Base-by-base conservation (phyloP, 2,797 vertebrate species). In the Champsocephalus esox region DNA sequence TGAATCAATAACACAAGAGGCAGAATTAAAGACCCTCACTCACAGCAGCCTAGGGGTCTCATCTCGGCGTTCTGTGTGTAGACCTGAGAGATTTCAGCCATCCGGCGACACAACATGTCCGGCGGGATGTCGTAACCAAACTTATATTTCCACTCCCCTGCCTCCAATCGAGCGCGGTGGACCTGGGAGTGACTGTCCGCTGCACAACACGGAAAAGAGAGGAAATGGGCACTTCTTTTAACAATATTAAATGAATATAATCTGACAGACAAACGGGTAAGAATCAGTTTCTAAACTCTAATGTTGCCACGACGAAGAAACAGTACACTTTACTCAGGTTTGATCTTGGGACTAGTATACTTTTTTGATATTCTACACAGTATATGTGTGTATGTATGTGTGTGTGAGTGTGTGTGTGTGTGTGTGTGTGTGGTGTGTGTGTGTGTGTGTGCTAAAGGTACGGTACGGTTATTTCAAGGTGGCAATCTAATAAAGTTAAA, bases 61-160 rank as follows among this genome's bases (percentile, higher is more conserved):
- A 96, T 96, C 78, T 96, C 95, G 0, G 95, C 95, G 0, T 96
- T 96, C 46, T 96, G 95, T 0, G 95, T 96, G 92, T 96, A 96
- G 38, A 96, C 94, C 90, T 96, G 95, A 0, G 93, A 95, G 83
- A 96, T 94, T 49, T 95, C 94, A 0, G 95, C 95, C 84, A 96
- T 41, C 43, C 93, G 86, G 17, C 93, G 93, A 71, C 94, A 95
- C 91, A 96, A 81, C 86, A 89, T 86, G 58, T 95, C 95, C 0
- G 91, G 92, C 0, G 63, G 91, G 89, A 96, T 94, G 84, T 96
- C 94, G 11, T 96, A 96, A 13, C 94, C 95, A 17, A 92, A 95
- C 90, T 96, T 96, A 64, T 96, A 96, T 78, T 95, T 96, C 94
- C 94, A 96, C 34, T 95, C 92, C 0, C 87, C 94, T 0, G 95